Evolutionary conservation across 2,888 invertebrate species (phyloP).

Genomic region (Dexiosoma caninum): DNA sequence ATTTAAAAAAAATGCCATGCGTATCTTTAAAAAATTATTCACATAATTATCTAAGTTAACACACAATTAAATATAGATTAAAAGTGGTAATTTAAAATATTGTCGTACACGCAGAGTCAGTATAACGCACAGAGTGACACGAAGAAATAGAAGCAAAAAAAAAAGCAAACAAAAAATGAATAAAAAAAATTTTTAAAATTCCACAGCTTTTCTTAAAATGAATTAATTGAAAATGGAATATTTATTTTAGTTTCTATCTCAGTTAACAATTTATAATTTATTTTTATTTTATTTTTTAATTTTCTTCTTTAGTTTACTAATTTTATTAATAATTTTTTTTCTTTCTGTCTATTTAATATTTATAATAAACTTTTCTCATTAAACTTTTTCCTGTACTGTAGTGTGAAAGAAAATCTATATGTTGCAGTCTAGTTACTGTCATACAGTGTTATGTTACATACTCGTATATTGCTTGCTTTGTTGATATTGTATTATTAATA

Average conservation of each 20-base stretch:
- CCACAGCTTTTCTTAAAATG: neutral
- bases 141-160: neutral
- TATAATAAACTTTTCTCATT: neutral
- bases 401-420: slow-evolving; percentile 11
- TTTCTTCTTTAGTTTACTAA: neutral
- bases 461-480: slow-evolving; percentile 1
- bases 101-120: slow-evolving; percentile 21
- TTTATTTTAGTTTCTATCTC: too few species aligned
- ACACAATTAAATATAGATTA: slow-evolving; percentile 43
- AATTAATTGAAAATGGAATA: neutral
- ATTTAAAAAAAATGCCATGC: too few species aligned
- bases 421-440: slow-evolving; percentile 23
- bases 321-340: neutral
- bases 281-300: neutral
- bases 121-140: neutral
- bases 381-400: neutral
- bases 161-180: neutral
- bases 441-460: neutral
- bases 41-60: neutral
- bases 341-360: too few species aligned
- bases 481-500: neutral
- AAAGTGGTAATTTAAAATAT: slow-evolving; percentile 13
- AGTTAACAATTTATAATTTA: too few species aligned
- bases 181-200: neutral
- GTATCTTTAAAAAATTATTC: neutral